Evolutionary conservation across 2,797 vertebrate genomes (phyloP).

Genomic region (Pseudochirops corinnae): DNA sequence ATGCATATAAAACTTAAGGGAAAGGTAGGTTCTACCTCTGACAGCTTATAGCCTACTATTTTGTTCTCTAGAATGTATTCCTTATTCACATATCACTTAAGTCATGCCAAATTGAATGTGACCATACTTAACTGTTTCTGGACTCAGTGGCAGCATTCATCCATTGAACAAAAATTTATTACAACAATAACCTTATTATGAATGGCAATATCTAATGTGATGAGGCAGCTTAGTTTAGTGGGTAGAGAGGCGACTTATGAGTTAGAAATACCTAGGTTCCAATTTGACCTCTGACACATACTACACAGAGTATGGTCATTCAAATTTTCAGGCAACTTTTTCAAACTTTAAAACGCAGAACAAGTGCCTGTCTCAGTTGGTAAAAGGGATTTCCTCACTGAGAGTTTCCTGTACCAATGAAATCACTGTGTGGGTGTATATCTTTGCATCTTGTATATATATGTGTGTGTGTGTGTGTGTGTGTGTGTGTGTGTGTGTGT

Average conservation of each 20-base stretch:
- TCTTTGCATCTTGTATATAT: too few species aligned
- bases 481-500: too few species aligned
- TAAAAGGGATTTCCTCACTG: not conserved
- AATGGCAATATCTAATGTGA: not conserved
- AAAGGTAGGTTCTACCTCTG: not conserved
- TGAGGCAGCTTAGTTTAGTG: not conserved
- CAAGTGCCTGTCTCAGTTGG: not conserved
- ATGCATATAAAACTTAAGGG: conserved; percentile 6
- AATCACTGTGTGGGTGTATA: not conserved
- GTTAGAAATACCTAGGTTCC: too few species aligned
- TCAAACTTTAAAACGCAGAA: not conserved
- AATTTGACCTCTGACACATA: not conserved
- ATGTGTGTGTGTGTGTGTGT: too few species aligned
- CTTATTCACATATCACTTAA: not conserved
- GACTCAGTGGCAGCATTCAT: not conserved
- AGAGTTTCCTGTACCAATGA: not conserved
- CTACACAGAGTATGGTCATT: not conserved
- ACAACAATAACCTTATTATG: conserved; percentile 19
- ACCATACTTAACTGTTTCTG: conserved; percentile 39
- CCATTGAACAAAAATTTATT: conserved; percentile 41
- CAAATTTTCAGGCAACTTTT: not conserved
- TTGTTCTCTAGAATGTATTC: conserved; percentile 9
- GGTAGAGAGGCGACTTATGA: not conserved
- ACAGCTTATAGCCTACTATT: not conserved
- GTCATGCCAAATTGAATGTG: not conserved